Evolutionary conservation across 2,113 vertebrate genomes (phyloP), one percentile per base, ranked within the genome.

Genomic region (Entelurus aequoreus): DNA sequence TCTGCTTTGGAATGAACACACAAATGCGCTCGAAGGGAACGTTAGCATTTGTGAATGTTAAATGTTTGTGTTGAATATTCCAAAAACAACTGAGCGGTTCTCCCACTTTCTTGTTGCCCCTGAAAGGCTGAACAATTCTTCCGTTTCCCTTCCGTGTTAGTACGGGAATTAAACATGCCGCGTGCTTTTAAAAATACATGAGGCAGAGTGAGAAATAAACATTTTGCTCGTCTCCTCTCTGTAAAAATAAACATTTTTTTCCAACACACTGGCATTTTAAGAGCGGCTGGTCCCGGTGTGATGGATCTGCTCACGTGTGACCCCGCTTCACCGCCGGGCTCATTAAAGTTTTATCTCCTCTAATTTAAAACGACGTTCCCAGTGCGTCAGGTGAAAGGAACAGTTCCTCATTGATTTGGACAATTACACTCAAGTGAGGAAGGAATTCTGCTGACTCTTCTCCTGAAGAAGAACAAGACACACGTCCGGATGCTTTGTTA

Each of bases 131-230:
- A 46, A 46, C 42, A 46, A 9, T 11, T 12, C 42, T 46, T 46
- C 42, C 42, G 4, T 5, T 6, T 3, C 42, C 42, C 10, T 4
- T 44, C 42, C 42, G 11, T 46, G 42, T 11, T 4, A 4, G 42
- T 6, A 11, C 6, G 42, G 42, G 42, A 12, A 46, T 46, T 46
- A 11, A 11, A 46, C 42, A 46, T 46, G 42, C 42, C 54, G 7
- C 36, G 4, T 60, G 55, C 54, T 62, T 62, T 80, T 40, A 79
- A 77, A 75, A 62, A 68, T 66, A 40, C 70, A 76, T 8, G 44
- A 72, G 65, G 50, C 60, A 58, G 52, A 55, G 21, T 14, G 35
- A 58, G 46, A 48, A 49, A 69, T 48, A 66, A 60, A 71, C 11
- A 37, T 37, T 21, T 46, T 11, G 42, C 42, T 46, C 42, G 42